A percentile compares a stretch with the other conserved stretches of the same genome.
phyloP scores from a whole-genome alignment of 2,888 invertebrate species.

The Rhogogaster chlorosoma region DNA sequence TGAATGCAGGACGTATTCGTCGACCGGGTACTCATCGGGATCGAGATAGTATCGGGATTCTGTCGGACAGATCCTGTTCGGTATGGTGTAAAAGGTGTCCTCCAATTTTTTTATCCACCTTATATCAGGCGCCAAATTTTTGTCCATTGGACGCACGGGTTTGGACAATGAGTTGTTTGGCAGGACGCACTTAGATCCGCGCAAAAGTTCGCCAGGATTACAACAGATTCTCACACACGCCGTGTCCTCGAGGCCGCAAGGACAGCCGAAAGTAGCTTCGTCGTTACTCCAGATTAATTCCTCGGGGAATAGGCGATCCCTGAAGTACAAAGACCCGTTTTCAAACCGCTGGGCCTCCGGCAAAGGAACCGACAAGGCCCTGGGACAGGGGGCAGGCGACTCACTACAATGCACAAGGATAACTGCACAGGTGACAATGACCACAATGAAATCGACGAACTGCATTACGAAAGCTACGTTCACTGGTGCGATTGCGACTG shows the following conservation, averaged over 20 bases:
- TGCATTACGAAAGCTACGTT: not conserved
- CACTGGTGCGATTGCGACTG: not conserved
- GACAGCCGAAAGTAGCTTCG: conserved; percentile 53
- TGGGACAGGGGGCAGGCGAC: conserved; percentile 39
- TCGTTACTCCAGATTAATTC: conserved; percentile 52
- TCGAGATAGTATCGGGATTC: conserved; percentile 59
- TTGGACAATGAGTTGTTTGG: not conserved
- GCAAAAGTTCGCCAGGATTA: conserved; percentile 54
- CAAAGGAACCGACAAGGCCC: conserved; percentile 47
- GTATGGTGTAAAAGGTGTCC: conserved; percentile 62
- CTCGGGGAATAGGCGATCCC: conserved; percentile 46
- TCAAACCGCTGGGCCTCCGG: conserved; percentile 22
- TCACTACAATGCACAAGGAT: not conserved
- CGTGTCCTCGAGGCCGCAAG: conserved; percentile 49
- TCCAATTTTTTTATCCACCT: conserved; percentile 50
- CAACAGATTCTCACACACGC: conserved; percentile 62
- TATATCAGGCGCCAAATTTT: conserved; percentile 55
- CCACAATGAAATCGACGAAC: not conserved
- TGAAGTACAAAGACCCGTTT: conserved; percentile 40
- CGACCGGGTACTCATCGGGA: conserved; percentile 58
- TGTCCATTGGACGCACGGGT: conserved; percentile 32
- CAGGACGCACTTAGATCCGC: conserved; percentile 40
- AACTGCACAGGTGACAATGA: not conserved
- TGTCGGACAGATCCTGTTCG: conserved; percentile 59
- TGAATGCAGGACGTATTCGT: conserved; percentile 63